phyloP scores from a whole-genome alignment of 2,888 invertebrate genomes.

The Drosophila cracens region DNA sequence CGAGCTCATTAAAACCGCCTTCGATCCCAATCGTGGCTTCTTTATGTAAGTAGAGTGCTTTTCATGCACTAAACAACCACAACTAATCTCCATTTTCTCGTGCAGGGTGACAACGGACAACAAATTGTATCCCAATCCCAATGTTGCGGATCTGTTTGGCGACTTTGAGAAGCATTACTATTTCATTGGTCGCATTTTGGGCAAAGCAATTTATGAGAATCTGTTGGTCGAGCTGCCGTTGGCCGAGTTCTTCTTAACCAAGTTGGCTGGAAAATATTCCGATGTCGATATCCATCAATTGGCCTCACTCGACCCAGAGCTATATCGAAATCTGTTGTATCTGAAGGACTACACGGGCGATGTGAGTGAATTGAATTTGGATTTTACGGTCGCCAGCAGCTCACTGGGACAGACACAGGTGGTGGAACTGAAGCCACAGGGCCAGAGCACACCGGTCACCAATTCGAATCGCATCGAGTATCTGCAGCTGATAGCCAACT shows the following conservation, averaged over 20 bases:
- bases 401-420: slow-evolving; percentile 95
- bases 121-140: slow-evolving; percentile 98
- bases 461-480: slow-evolving; percentile 97
- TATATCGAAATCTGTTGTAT: slow-evolving; percentile 95
- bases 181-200: slow-evolving; percentile 96
- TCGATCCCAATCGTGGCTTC: slow-evolving; percentile 98
- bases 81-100: background rate
- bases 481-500: slow-evolving; percentile 97
- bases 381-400: slow-evolving; percentile 96
- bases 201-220: slow-evolving; percentile 98
- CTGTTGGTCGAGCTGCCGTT: slow-evolving; percentile 96
- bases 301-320: slow-evolving; percentile 93
- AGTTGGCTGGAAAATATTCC: slow-evolving; percentile 90
- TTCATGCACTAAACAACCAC: background rate
- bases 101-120: slow-evolving; percentile 93
- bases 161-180: slow-evolving; percentile 96
- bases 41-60: slow-evolving; percentile 86
- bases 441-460: slow-evolving; percentile 95
- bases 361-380: slow-evolving; percentile 94
- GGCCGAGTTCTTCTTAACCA: slow-evolving; percentile 97
- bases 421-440: slow-evolving; percentile 96
- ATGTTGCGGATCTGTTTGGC: slow-evolving; percentile 93
- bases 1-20: slow-evolving; percentile 96
- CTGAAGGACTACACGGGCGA: slow-evolving; percentile 94
- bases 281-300: slow-evolving; percentile 95